phyloP scores from a whole-genome alignment of 2,797 vertebrate species.

The Acropternis orthonyx region DNA sequence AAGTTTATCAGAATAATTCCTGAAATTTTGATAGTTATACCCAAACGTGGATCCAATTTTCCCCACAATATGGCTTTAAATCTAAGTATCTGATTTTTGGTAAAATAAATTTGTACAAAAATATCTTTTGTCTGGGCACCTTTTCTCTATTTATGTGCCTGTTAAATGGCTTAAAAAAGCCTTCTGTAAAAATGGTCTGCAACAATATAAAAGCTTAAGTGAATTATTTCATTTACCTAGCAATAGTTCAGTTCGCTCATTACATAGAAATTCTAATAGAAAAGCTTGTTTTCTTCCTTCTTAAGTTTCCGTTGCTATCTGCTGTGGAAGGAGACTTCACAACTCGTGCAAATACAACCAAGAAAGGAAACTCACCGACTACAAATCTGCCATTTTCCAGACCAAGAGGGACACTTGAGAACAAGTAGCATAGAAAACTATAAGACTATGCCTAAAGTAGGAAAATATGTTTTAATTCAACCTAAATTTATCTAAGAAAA shows the following conservation, averaged over 20 bases:
- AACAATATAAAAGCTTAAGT: not conserved
- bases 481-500: not conserved
- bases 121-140: not conserved
- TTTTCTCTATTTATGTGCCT: not conserved
- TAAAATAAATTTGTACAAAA: not conserved
- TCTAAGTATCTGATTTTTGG: not conserved
- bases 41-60: not conserved
- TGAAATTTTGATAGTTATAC: not conserved
- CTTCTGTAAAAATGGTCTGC: not conserved
- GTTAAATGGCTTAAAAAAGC: not conserved
- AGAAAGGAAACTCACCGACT: not conserved
- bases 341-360: not conserved
- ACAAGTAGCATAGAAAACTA: not conserved
- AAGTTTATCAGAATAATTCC: not conserved
- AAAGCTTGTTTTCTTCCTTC: not conserved
- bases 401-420: not conserved
- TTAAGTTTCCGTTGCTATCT: not conserved
- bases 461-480: not conserved
- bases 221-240: not conserved
- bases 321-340: not conserved
- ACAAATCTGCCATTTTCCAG: not conserved
- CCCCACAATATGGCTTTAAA: not conserved
- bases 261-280: not conserved
- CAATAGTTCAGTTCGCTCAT: not conserved
- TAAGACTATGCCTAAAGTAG: not conserved